phyloP scores from a whole-genome alignment of 2,797 vertebrate genomes.

The Petrocephalus schoutedeni region DNA sequence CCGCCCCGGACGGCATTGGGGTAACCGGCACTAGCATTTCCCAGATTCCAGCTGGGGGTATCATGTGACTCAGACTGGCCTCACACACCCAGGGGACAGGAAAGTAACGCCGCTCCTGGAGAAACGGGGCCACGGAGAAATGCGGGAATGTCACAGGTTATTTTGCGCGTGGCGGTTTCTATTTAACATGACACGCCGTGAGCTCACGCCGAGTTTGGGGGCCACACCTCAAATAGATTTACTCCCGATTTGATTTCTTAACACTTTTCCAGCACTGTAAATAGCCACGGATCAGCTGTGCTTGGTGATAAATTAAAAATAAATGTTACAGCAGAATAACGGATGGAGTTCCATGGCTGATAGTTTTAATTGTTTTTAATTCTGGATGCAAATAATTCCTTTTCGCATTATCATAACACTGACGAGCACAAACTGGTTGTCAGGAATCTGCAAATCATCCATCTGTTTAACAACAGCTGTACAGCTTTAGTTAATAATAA shows the following conservation, averaged over 20 bases:
- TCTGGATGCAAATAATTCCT: neutral
- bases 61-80: constrained; percentile 49
- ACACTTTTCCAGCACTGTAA: neutral
- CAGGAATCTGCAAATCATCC: neutral
- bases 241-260: neutral
- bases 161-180: neutral
- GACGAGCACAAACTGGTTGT: neutral
- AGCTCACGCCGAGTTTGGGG: neutral
- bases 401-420: neutral
- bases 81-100: constrained; percentile 41
- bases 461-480: neutral
- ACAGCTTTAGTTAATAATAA: neutral
- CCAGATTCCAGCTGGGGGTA: constrained; percentile 52
- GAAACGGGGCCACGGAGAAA: constrained; percentile 51
- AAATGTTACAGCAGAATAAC: neutral
- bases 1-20: neutral
- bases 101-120: constrained; percentile 56
- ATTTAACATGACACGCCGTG: constrained; percentile 6
- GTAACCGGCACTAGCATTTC: constrained; percentile 20
- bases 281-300: neutral
- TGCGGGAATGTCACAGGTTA: constrained; percentile 47
- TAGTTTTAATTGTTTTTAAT: neutral
- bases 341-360: neutral
- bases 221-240: neutral
- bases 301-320: neutral